Evolutionary conservation across 2,888 invertebrate species (phyloP).

Genomic region (Acanthosepion pharaonis): DNA sequence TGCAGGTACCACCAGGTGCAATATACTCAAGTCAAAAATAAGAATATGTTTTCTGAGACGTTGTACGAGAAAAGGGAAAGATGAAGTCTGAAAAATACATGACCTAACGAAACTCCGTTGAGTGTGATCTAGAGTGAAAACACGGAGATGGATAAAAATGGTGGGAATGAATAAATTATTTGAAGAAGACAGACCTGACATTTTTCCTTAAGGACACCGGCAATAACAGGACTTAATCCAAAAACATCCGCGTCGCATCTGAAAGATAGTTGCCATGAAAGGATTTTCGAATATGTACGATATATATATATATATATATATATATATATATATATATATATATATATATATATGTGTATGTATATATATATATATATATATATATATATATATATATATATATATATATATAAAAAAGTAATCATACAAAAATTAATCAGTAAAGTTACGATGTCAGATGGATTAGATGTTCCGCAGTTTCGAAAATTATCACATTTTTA

Average conservation of each 20-base stretch:
- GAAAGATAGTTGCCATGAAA: slow-evolving; percentile 6
- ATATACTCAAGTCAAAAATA: no score
- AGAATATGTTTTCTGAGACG: not conserved
- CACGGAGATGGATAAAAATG: not conserved
- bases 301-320: no score
- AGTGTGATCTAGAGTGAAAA: not conserved
- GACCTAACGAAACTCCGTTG: not conserved
- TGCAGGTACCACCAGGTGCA: no score
- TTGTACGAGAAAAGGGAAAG: not conserved
- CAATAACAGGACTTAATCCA: not conserved
- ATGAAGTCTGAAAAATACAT: not conserved
- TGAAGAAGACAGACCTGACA: not conserved
- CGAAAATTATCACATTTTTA: no score
- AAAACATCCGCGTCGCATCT: not conserved
- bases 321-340: no score
- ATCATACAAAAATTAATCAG: no score
- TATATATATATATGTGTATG: no score
- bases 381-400: no score
- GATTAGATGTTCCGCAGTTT: no score
- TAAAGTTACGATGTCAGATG: no score
- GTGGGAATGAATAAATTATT: not conserved
- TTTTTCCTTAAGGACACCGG: not conserved
- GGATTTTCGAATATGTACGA: not conserved
- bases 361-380: no score
- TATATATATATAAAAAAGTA: no score